Conservation (phyloP, 2,888 invertebrate genomes). For the Augochlorella aurata region DNA sequence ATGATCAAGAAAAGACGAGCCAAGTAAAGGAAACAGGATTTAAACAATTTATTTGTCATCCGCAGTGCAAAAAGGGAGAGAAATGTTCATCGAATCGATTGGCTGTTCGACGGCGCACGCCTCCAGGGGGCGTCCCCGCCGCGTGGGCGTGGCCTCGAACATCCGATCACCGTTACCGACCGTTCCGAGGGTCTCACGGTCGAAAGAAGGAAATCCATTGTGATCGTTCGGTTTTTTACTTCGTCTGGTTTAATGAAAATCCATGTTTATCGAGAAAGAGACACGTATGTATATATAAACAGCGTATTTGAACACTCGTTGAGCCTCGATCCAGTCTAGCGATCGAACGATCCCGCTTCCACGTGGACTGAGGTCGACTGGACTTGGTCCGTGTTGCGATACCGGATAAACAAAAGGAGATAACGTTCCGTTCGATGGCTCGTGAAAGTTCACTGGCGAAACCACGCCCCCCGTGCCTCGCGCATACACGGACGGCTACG, state of each 20-base stretch:
- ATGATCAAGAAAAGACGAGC: neutral
- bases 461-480: conserved; percentile 10
- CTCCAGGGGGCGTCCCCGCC: neutral
- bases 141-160: neutral
- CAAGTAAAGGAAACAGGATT: neutral
- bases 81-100: neutral
- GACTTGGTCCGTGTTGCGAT: conserved; percentile 21
- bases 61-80: neutral
- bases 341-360: conserved; percentile 11
- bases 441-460: conserved; percentile 16
- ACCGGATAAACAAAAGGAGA: neutral
- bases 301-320: conserved; percentile 45
- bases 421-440: conserved; percentile 1
- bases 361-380: neutral
- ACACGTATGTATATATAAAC: conserved; percentile 43
- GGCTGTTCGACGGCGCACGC: neutral
- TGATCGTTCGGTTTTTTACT: conserved; percentile 43
- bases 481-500: conserved; percentile 12
- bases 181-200: neutral
- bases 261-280: conserved; percentile 44
- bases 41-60: neutral
- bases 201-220: conserved; percentile 7
- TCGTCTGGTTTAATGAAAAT: conserved; percentile 49
- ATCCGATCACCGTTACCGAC: neutral
- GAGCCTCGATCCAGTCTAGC: conserved; percentile 27